phyloP scores from a whole-genome alignment of 2,888 invertebrate genomes.

The Sinohyriopsis cumingii region DNA sequence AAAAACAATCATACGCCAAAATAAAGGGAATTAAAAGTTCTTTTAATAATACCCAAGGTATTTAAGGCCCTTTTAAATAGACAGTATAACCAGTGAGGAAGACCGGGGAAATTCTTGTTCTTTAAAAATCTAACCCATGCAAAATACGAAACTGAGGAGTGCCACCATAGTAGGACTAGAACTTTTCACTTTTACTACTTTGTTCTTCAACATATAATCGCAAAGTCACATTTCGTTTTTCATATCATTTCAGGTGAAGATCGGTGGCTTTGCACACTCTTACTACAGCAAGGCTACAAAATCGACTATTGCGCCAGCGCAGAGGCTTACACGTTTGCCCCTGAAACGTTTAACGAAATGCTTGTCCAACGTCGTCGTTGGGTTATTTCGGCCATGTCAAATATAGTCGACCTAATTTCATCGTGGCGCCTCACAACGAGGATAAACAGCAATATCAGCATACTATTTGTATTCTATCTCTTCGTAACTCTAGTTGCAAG shows the following conservation, averaged over 20 bases:
- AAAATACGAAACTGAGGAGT: too few relatives aligned
- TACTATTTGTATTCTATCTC: conserved; percentile 57
- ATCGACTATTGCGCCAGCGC: conserved; percentile 67
- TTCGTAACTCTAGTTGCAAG: conserved; percentile 51
- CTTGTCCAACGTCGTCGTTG: conserved; percentile 65
- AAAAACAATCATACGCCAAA: too few relatives aligned
- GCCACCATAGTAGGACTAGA: too few relatives aligned
- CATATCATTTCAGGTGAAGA: conserved; percentile 59
- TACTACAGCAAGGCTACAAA: conserved; percentile 63
- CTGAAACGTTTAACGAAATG: conserved; percentile 65
- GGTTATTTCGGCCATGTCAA: conserved; percentile 66
- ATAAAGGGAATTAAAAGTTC: too few relatives aligned
- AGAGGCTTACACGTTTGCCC: conserved; percentile 62
- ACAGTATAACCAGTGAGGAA: too few relatives aligned
- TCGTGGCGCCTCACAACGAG: conserved; percentile 49
- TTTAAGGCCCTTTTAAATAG: too few relatives aligned
- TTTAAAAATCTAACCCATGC: too few relatives aligned
- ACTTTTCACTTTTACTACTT: background rate
- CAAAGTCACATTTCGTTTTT: background rate
- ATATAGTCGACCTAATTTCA: conserved; percentile 60
- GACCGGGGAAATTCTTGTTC: too few relatives aligned
- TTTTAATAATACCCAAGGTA: too few relatives aligned
- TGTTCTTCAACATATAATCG: background rate
- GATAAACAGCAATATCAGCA: conserved; percentile 59
- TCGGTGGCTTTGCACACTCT: conserved; percentile 64